Percentiles rank a stretch among this genome's conserved stretches.
These are phyloP conservation scores for Lepidotrigona ventralis DNA, from an alignment of 1,140 invertebrate species.

Conservation along the genomic window DNA sequence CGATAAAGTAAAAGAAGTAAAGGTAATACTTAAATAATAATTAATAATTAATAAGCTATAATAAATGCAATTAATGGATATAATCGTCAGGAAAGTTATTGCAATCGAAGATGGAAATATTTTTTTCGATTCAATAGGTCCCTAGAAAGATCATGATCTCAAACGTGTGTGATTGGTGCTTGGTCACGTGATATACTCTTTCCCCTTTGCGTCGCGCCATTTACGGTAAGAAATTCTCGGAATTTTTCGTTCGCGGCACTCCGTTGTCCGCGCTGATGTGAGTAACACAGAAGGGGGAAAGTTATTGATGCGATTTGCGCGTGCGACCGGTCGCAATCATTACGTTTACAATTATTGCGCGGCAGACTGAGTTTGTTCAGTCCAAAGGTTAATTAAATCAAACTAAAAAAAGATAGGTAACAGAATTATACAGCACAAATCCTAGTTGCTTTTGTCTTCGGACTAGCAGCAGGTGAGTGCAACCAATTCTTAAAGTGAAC, in stretches of 20 bases:
- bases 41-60: too few species aligned
- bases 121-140: background rate
- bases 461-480: slow-evolving; percentile 48
- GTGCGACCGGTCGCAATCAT: slow-evolving; percentile 39
- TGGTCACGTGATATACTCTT: slow-evolving; percentile 66
- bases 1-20: background rate
- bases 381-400: slow-evolving; percentile 19
- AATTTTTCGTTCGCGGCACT: slow-evolving; percentile 66
- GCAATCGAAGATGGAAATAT: background rate
- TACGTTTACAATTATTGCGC: slow-evolving; percentile 44
- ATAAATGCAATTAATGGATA: background rate
- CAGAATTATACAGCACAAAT: background rate
- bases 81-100: background rate
- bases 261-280: slow-evolving; percentile 55
- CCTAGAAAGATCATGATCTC: slow-evolving; percentile 31
- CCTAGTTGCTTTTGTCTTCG: slow-evolving; percentile 41
- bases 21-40: background rate
- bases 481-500: slow-evolving; percentile 14
- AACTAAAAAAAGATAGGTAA: background rate
- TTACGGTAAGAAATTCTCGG: slow-evolving; percentile 73
- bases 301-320: slow-evolving; percentile 57
- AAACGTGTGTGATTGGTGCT: slow-evolving; percentile 40
- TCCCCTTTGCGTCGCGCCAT: slow-evolving; percentile 61
- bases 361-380: slow-evolving; percentile 17
- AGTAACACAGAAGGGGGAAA: slow-evolving; percentile 44